A percentile compares a stretch with the other conserved stretches of the same genome.
These are phyloP conservation scores for Tetramorium alpestre DNA, from an alignment of 1,140 invertebrate species.

Conservation along the genomic window DNA sequence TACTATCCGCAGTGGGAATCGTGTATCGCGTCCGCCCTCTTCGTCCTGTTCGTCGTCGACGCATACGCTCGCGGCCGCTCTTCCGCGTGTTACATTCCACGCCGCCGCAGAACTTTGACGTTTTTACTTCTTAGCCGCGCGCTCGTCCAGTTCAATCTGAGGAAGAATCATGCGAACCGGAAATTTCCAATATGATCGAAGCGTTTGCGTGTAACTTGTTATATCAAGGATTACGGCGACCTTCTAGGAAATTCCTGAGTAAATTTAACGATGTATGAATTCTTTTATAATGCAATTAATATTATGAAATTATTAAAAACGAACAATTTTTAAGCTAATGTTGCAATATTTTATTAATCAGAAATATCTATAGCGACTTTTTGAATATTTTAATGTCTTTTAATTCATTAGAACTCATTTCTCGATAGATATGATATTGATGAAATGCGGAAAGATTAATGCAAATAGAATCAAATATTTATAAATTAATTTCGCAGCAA, in stretches of 20 bases:
- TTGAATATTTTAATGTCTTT: not conserved
- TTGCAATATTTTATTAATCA: not conserved
- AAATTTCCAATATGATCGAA: constrained; percentile 30
- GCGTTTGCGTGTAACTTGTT: constrained; percentile 24
- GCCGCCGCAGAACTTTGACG: constrained; percentile 41
- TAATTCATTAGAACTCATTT: not conserved
- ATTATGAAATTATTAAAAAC: not conserved
- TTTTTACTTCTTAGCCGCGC: constrained; percentile 19
- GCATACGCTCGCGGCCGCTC: constrained; percentile 32
- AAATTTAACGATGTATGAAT: not conserved
- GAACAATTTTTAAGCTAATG: not conserved
- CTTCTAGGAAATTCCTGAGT: not conserved
- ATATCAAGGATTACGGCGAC: not conserved
- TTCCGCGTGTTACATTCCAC: constrained; percentile 51
- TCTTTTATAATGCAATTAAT: not conserved
- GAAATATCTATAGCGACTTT: not conserved
- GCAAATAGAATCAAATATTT: constrained; percentile 42
- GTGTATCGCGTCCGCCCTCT: constrained; percentile 59
- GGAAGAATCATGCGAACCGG: constrained; percentile 35
- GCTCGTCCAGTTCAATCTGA: constrained; percentile 43
- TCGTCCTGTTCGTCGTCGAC: constrained; percentile 59
- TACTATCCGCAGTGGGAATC: constrained; percentile 70
- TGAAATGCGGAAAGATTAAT: not conserved
- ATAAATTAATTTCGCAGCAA: not conserved
- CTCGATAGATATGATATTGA: not conserved